These are phyloP conservation scores for Mythimna impura DNA, from an alignment of 2,888 invertebrate genomes.

Conservation along the genomic window DNA sequence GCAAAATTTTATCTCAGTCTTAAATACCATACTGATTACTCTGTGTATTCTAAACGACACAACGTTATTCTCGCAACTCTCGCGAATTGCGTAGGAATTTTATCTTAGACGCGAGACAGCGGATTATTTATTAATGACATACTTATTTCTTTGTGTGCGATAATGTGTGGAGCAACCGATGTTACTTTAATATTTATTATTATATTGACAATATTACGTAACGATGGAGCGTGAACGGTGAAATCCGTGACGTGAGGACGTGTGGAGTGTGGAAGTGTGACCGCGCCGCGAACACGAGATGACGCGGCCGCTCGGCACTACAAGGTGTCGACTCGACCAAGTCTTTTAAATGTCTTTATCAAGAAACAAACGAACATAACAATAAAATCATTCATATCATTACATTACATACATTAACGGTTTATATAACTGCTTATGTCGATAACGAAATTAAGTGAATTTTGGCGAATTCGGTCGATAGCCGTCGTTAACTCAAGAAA, in stretches of 20 bases:
- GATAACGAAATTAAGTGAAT: conserved; percentile 74
- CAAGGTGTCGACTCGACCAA: conserved; percentile 63
- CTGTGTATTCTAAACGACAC: conserved; percentile 69
- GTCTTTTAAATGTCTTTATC: conserved; percentile 77
- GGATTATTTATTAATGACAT: conserved; percentile 74
- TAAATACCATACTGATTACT: conserved; percentile 75
- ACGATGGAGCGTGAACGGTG: conserved; percentile 68
- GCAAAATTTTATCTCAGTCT: conserved; percentile 70
- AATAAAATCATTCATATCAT: conserved; percentile 74
- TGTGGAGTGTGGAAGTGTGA: conserved; percentile 32
- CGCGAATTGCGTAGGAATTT: conserved; percentile 77
- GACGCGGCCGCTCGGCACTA: conserved; percentile 3
- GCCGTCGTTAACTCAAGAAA: conserved; percentile 68
- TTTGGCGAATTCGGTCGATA: conserved; percentile 78
- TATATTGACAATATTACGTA: conserved; percentile 77
- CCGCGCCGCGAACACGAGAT: conserved; percentile 23
- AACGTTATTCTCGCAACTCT: conserved; percentile 66
- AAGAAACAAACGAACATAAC: conserved; percentile 73
- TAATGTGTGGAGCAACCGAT: conserved; percentile 73
- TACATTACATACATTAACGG: conserved; percentile 69
- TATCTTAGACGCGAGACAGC: conserved; percentile 75
- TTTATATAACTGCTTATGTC: conserved; percentile 77
- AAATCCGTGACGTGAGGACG: conserved; percentile 68
- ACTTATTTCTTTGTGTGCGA: conserved; percentile 71
- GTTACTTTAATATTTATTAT: conserved; percentile 76